Evolutionary conservation across 2,113 vertebrate genomes (phyloP).

Genomic region (Hyperopisus bebe): DNA sequence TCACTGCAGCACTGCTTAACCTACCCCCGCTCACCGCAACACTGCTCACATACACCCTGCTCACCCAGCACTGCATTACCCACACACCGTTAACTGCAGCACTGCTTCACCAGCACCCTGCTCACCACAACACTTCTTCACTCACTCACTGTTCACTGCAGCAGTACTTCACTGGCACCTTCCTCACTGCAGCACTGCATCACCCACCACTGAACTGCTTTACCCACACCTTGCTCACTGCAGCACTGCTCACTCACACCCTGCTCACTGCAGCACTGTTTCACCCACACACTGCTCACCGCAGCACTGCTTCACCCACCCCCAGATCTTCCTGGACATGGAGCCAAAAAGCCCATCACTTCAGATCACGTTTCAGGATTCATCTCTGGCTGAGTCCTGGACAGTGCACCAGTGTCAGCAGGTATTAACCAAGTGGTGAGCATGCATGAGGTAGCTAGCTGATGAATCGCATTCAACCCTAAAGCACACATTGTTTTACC

Average conservation of each 20-base stretch:
- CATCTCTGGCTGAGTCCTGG: background rate
- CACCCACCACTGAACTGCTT: background rate
- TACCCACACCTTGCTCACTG: no score
- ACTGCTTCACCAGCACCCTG: background rate
- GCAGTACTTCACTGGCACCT: no score
- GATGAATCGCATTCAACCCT: background rate
- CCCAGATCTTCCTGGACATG: background rate
- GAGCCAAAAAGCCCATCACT: conserved; percentile 17
- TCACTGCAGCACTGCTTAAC: no score
- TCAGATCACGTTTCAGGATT: conserved; percentile 10
- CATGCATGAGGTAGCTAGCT: background rate
- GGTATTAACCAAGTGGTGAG: background rate
- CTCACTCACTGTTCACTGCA: no score
- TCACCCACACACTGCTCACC: background rate
- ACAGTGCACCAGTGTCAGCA: background rate
- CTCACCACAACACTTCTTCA: no score
- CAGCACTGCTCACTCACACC: no score
- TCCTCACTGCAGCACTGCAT: background rate
- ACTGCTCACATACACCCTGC: no score
- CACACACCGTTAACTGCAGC: background rate
- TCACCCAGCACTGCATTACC: no score
- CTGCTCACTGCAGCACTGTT: no score
- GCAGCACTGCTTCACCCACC: background rate
- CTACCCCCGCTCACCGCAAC: no score
- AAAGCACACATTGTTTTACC: conserved; percentile 10